Evolutionary conservation across 2,888 invertebrate species (phyloP), one percentile per base, ranked within the genome.

Genomic region (Rhingia rostrata): DNA sequence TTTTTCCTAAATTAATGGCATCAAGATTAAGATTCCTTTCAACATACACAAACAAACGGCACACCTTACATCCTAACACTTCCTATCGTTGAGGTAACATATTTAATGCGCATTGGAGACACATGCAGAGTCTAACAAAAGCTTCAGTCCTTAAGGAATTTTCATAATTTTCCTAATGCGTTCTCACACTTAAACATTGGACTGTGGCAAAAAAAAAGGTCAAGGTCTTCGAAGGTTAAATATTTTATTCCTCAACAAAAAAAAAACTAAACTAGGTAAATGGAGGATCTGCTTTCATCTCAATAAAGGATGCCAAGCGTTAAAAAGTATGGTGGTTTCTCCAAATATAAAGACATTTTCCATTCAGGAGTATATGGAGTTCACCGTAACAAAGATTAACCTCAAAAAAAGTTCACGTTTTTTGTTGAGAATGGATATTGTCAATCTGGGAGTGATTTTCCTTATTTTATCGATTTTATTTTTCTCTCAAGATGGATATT

Each of bases 151-250:
- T 43, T 49, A 51, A 72, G 49, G 80, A 10, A 63, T 74, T 63
- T 63, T n/a, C 43, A 63, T 81, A 66, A 67, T 51, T 63, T 67
- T 10, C 56, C 37, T 75, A 75, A 75, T 81, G 75, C 75, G 61
- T 81, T 75, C 63, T 69, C 41, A 69, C 74, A 81, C 67, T 69
- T 63, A 37, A 51, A 37, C 12, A 41, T 51, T 5, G 54, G 10
- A 61, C 6, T 30, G 12, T 41, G 43, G 45, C 4, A 14, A 3
- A 4, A n/a, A 10, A 35, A 63, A 77, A 70, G 54, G 77, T 77
- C 77, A 77, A 77, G 67, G 37, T 35, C 10, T 35, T 39, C 4
- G 7, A 41, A 61, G 53, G 67, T 54, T 22, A 63, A 69, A 77
- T 33, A 54, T 41, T 47, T 77, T 35, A 77, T 54, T 77, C 54